Evolutionary conservation across 64 coral and sea anemone species (phyloP).

Genomic region (Pachyseris speciosa): DNA sequence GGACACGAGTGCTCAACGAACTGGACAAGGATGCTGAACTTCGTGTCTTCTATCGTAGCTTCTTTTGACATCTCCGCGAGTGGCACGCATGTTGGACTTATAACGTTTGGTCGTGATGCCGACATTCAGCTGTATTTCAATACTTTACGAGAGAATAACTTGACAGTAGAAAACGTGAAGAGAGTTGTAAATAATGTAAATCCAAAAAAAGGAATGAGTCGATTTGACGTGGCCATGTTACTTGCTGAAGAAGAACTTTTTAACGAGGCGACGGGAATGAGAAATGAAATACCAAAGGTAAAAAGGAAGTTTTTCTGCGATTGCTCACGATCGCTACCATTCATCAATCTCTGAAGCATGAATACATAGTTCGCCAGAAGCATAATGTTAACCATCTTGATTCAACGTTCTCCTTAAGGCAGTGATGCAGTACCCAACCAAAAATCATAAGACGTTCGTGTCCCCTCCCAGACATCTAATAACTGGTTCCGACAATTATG

Average conservation of each 20-base stretch:
- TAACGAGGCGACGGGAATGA: constrained; percentile 51
- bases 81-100: constrained; percentile 54
- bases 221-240: constrained; percentile 23
- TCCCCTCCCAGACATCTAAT: too few relatives aligned
- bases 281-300: constrained; percentile 41
- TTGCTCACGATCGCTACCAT: too few relatives aligned
- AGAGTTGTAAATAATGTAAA: constrained; percentile 19
- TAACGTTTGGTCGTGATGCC: constrained; percentile 10
- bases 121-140: constrained; percentile 42
- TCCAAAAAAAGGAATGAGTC: neutral
- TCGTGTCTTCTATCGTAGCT: constrained; percentile 3
- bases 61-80: constrained; percentile 40
- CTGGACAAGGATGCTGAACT: constrained; percentile 4
- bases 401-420: too few relatives aligned
- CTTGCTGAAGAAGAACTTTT: constrained; percentile 59
- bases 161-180: constrained; percentile 8
- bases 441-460: too few relatives aligned
- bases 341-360: too few relatives aligned
- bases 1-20: neutral
- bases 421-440: too few relatives aligned
- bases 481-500: too few relatives aligned
- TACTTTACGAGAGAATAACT: neutral
- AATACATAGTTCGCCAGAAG: too few relatives aligned
- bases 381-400: too few relatives aligned
- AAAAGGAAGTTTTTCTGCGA: too few relatives aligned